A percentile compares a stretch with the other conserved stretches of the same genome.
phyloP scores from a whole-genome alignment of 37 sponge, comb jelly and placozoan genomes.

The Tethya wilhelma region DNA sequence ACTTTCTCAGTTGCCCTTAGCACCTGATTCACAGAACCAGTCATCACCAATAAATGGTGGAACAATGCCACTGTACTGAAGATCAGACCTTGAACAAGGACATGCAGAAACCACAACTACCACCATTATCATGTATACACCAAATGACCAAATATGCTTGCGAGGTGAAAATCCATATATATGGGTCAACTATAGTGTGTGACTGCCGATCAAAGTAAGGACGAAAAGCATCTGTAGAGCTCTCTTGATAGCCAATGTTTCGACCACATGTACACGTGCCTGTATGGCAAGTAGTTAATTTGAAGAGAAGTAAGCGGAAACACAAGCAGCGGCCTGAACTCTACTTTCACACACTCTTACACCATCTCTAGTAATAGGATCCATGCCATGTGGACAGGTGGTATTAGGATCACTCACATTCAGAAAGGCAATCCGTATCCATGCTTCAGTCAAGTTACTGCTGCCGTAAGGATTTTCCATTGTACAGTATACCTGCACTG shows the following conservation, averaged over 20 bases:
- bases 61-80: neutral
- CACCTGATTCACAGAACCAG: conserved; percentile 3
- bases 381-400: conserved; percentile 4
- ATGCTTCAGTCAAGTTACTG: too few species aligned
- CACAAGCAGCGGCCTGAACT: neutral
- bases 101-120: neutral
- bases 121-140: neutral
- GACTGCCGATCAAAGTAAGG: neutral
- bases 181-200: conserved; percentile 7
- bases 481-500: neutral
- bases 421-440: conserved; percentile 38
- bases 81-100: neutral
- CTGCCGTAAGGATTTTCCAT: conserved; percentile 4
- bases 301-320: neutral
- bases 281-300: neutral
- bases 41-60: conserved; percentile 12
- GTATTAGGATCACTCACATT: conserved; percentile 29
- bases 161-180: too few species aligned
- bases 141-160: conserved; percentile 9
- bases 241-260: neutral
- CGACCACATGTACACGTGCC: too few species aligned
- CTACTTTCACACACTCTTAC: neutral
- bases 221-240: neutral
- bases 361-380: neutral
- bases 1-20: neutral